Evolutionary conservation across 1,140 invertebrate species (phyloP).

Genomic region (Papilio xuthus): DNA sequence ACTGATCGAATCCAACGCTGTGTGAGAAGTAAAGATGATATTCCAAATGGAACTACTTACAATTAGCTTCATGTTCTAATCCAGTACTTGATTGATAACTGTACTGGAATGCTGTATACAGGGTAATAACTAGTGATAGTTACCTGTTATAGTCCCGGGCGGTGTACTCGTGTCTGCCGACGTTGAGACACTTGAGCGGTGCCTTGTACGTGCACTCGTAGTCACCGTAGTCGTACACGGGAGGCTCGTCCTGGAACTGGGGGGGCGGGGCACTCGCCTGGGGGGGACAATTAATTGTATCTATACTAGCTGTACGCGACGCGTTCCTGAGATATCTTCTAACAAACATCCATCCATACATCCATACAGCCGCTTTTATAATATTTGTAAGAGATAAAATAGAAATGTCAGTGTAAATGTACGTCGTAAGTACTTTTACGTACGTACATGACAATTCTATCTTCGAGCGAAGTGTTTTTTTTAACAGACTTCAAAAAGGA

Average conservation of each 20-base stretch:
- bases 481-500: no score
- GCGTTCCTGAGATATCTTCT: no score
- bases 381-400: no score
- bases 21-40: not conserved
- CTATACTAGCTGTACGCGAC: not conserved
- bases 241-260: conserved; percentile 76
- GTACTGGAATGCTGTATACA: not conserved
- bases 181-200: conserved; percentile 64
- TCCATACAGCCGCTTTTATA: no score
- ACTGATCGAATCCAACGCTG: no score
- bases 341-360: no score
- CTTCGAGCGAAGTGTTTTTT: no score
- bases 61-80: not conserved
- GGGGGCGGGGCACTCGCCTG: conserved; percentile 76
- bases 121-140: not conserved
- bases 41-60: not conserved
- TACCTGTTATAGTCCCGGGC: conserved; percentile 65
- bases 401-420: no score
- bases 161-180: conserved; percentile 60
- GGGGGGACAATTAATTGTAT: not conserved
- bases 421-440: no score
- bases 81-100: not conserved
- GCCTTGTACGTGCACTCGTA: conserved; percentile 70
- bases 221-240: conserved; percentile 66
- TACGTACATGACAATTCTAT: no score